Base-by-base conservation (phyloP, 2,797 vertebrate genomes). In the Lycodopsis pacificus region DNA sequence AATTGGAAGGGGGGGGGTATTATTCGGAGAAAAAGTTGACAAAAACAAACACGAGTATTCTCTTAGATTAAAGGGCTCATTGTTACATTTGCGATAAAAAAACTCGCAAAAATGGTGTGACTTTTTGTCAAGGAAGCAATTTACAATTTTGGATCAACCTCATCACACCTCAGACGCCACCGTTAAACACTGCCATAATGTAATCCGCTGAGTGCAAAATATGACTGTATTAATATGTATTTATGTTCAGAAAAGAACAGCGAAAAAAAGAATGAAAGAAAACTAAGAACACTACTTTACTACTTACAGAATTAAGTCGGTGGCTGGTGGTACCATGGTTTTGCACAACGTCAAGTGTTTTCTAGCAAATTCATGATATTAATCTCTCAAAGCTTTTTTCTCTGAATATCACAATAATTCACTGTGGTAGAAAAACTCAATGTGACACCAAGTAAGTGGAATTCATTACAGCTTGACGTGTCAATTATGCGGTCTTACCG, bases 131-230 rank as follows among this genome's bases (percentile, higher is more conserved):
- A 10, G 20, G 34, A 40, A 27, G 4, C 62, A 64, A 27, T 64
- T 46, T 44, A 4, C 25, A 30, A 30, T 42, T 27, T 46, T 64
- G n/a, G 10, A 64, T 27, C 38, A 10, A 63, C 40, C 15, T 46
- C 40, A 63, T 63, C 61, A 44, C 22, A 46, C 61, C 61, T 42
- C 38, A 11, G 13, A 54, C 27, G 22, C 25, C 51, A 25, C 25
- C 27, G 15, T 32, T 30, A 57, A 57, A 57, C 13, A 32, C 30
- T 19, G 27, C 15, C 12, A 27, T 27, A 7, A 0, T 13, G 3
- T 22, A 3, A 38, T 17, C 34, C 0, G 0, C 0, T 34, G 17
- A 0, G 12, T 38, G 34, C 20, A 22, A 61, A 38, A 7, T 1
- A 61, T 61, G 20, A 38, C 22, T 22, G 14, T 15, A 38, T 61